Base-by-base conservation (phyloP, 2,888 invertebrate species). In the Trachelus tabidus region DNA sequence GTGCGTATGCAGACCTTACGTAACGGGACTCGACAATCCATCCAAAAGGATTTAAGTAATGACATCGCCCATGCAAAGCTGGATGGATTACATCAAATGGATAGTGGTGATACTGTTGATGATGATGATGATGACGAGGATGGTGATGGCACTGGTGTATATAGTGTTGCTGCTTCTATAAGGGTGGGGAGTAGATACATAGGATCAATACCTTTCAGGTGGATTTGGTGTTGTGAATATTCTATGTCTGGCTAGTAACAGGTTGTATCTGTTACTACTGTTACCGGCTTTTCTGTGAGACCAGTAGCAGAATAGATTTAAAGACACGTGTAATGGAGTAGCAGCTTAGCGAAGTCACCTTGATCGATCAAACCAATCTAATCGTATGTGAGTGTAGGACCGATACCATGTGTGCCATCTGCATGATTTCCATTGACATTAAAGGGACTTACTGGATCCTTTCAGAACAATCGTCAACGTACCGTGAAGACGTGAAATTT, bases 401-500 rank as follows among this genome's bases (percentile, higher is more conserved):
- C 23, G 23, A 23, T 56, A 56, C 23, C 56, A 56, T 56, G 56
- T 56, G 56, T 73, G 74, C 37, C 83, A 83, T 84, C 83, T 81
- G 81, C 78, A 82, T 83, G 79, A 81, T 79, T 81, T 76, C 75
- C 75, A 80, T 76, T 23, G 56, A 56, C 56, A 9, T 56, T 56
- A 56, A 56, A 56, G 23, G 56, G 56, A 56, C 56, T 56, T 56
- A 56, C 56, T 56, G 23, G 40, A 56, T 56, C 56, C 56, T 23
- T 56, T 56, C 56, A 56, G 56, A 23, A 56, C 6, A 56, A 56
- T 56, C 56, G 56, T 56, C 82, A 84, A 83, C 81, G 82, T 81
- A 81, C 83, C 83, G 80, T 83, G 82, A 85, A 86, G 84, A 86
- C 84, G 83, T 83, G 76, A 80, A 87, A 87, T 88, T 88, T 88